Conservation (phyloP, 2,888 invertebrate species). For the Erynnis tages region DNA sequence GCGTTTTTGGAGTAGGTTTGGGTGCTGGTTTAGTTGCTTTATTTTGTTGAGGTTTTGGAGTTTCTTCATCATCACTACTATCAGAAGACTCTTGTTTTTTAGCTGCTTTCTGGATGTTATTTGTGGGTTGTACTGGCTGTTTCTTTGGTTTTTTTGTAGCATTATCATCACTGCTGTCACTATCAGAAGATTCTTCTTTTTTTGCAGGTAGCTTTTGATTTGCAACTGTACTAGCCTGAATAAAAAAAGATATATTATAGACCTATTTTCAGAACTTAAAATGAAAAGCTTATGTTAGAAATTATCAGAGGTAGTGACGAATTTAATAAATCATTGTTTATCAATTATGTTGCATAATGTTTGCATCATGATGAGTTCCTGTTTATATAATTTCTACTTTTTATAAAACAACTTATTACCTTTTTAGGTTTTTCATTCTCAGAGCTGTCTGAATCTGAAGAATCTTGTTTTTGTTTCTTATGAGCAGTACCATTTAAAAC, state of each 20-base stretch:
- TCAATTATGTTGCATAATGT: conserved; percentile 40
- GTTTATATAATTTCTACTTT: conserved; percentile 8
- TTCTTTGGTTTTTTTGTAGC: conserved; percentile 45
- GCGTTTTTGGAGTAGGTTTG: conserved; percentile 34
- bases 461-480: conserved; percentile 53
- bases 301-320: conserved; percentile 74
- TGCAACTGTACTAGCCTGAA: conserved; percentile 33
- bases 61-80: conserved; percentile 56
- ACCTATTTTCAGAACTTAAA: neutral
- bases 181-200: conserved; percentile 58
- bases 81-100: conserved; percentile 49
- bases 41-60: conserved; percentile 42
- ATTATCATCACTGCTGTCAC: conserved; percentile 58
- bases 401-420: conserved; percentile 23
- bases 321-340: conserved; percentile 44
- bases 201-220: conserved; percentile 50
- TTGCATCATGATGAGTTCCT: conserved; percentile 60
- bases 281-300: neutral
- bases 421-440: conserved; percentile 56
- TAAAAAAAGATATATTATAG: conserved; percentile 9
- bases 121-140: conserved; percentile 45
- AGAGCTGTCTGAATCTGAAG: conserved; percentile 66
- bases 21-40: conserved; percentile 25
- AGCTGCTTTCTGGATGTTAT: conserved; percentile 37
- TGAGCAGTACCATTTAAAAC: conserved; percentile 52